Evolutionary conservation across 2,797 vertebrate species (phyloP).

Genomic region (Eospalax fontanierii): DNA sequence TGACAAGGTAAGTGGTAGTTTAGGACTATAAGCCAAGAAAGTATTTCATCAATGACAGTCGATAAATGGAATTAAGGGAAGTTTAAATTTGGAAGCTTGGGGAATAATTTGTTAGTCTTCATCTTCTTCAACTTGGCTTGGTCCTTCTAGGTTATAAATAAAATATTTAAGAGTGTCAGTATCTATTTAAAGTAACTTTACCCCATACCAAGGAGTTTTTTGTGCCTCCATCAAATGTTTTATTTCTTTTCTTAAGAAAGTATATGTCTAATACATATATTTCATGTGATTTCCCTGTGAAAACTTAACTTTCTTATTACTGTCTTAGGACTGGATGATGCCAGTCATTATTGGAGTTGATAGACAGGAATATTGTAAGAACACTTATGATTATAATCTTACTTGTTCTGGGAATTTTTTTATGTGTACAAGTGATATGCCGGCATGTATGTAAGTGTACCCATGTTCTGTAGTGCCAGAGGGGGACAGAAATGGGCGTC

Average conservation of each 20-base stretch:
- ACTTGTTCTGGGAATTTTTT: slow-evolving; percentile 41
- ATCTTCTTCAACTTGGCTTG: slow-evolving; percentile 57
- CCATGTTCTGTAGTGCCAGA: too few species aligned
- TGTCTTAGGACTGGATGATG: slow-evolving; percentile 46
- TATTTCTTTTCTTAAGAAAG: background rate
- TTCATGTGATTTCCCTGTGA: slow-evolving; percentile 28
- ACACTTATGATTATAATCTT: background rate
- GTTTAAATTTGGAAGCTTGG: slow-evolving; percentile 64
- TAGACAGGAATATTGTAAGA: slow-evolving; percentile 3
- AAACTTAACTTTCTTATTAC: slow-evolving; percentile 38
- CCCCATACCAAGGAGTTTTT: slow-evolving; percentile 28
- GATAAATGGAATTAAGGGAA: slow-evolving; percentile 66
- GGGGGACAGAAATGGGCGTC: too few species aligned
- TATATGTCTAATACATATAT: background rate
- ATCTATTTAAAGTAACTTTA: slow-evolving; percentile 56
- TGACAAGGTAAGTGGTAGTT: slow-evolving; percentile 50
- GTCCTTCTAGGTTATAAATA: slow-evolving; percentile 56
- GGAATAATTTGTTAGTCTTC: slow-evolving; percentile 48
- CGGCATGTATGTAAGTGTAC: too few species aligned
- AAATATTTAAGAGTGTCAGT: slow-evolving; percentile 15
- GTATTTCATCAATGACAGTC: slow-evolving; percentile 17
- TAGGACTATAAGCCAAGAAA: slow-evolving; percentile 51
- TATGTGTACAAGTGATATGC: background rate
- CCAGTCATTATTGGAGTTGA: slow-evolving; percentile 40
- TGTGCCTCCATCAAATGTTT: slow-evolving; percentile 23